Base-by-base conservation (phyloP, 2,888 invertebrate species). In the Theretra japonica region DNA sequence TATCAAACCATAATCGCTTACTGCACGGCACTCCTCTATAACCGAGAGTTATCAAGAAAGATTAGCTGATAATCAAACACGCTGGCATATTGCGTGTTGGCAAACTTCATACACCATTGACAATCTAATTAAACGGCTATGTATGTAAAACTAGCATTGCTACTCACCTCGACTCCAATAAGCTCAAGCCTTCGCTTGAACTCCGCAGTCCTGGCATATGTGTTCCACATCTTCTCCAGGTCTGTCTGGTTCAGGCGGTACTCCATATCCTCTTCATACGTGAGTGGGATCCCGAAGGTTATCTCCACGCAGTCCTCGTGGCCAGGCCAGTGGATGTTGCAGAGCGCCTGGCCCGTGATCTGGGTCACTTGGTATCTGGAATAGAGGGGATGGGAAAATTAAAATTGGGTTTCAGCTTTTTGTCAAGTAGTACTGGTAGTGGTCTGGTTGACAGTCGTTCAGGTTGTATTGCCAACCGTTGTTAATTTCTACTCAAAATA, bases 311-410 rank as follows among this genome's bases (percentile, higher is more conserved):
- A 95, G 21, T 76, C 79, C 74, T 90, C 88, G 73, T 82, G 89
- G 70, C 85, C 82, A 0, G 94, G 94, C 95, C 94, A 95, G 76
- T 89, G 84, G 75, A 91, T 82, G 75, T 88, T 90, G 83, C 95
- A 95, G 19, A 86, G 74, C 0, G 84, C 80, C 0, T 84, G 80
- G 41, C 82, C 80, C 0, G 85, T 88, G 70, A 93, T 89, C 74
- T 90, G 89, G 0, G 93, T 89, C 0, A 86, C 85, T 75, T 92
- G 87, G 21, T 76, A 75, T 28, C 95, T 95, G 88, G 73, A 87
- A 88, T 41, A 2, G n/a, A 19, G 8, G 33, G 21, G n/a, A 28
- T n/a, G 7, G 25, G n/a, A 11, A 7, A 17, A 19, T 60, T 30
- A 60, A 3, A 23, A 25, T 4, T 19, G 4, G 25, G 2, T 25